phyloP scores from a whole-genome alignment of 2,113 vertebrate species.

The Larimichthys polyactis region DNA sequence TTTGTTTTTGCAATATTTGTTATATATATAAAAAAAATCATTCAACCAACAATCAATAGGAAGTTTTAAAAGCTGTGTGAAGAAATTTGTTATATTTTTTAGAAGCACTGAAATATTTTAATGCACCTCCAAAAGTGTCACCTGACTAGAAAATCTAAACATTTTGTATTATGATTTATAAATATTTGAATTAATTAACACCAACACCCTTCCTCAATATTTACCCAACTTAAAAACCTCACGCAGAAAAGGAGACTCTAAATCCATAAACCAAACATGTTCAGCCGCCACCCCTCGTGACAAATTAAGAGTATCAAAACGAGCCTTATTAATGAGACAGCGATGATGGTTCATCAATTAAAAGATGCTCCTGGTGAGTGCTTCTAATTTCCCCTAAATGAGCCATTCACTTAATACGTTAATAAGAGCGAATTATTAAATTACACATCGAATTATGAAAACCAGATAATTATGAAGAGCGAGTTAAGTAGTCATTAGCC shows the following conservation, averaged over 20 bases:
- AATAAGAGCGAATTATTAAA: constrained; percentile 99
- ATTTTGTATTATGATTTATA: neutral
- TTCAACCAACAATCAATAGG: neutral
- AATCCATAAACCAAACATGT: constrained; percentile 52
- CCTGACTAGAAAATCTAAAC: neutral
- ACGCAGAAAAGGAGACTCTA: neutral
- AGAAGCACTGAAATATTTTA: neutral
- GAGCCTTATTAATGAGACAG: constrained; percentile 79
- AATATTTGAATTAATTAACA: constrained; percentile 1
- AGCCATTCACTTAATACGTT: constrained; percentile 93
- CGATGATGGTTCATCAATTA: constrained; percentile 82
- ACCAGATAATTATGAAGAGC: constrained; percentile 98
- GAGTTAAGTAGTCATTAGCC: constrained; percentile 99
- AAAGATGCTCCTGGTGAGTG: constrained; percentile 83
- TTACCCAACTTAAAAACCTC: neutral
- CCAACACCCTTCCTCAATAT: neutral
- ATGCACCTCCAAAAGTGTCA: neutral
- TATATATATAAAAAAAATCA: neutral
- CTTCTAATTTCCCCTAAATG: constrained; percentile 88
- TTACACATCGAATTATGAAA: constrained; percentile 99
- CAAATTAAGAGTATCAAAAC: constrained; percentile 79
- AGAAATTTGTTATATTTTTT: neutral
- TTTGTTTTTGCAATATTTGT: neutral
- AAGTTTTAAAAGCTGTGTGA: neutral
- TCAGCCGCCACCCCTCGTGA: constrained; percentile 54